These are phyloP conservation scores for Synanthedon formicaeformis DNA, from an alignment of 2,888 invertebrate genomes.

Conservation along the genomic window DNA sequence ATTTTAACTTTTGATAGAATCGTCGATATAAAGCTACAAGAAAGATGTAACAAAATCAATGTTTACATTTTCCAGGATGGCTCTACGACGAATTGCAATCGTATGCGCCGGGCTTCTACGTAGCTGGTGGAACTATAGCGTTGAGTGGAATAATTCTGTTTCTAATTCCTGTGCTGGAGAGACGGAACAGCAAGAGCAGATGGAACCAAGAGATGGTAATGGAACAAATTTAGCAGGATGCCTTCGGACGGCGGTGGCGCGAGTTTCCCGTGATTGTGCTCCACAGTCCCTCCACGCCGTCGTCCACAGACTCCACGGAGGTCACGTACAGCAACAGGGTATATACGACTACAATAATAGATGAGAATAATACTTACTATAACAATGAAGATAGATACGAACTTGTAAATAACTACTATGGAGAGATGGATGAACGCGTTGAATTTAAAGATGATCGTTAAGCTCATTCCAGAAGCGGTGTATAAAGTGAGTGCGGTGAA, in stretches of 20 bases:
- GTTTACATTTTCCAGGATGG: conserved; percentile 73
- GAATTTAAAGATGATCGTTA: conserved; percentile 29
- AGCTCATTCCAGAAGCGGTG: conserved; percentile 57
- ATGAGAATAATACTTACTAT: conserved; percentile 36
- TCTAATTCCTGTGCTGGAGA: conserved; percentile 80
- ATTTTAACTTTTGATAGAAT: background rate
- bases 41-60: background rate
- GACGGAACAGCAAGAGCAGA: conserved; percentile 25
- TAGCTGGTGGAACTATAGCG: conserved; percentile 88
- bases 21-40: background rate
- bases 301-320: conserved; percentile 35
- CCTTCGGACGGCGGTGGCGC: conserved; percentile 9
- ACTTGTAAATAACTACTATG: conserved; percentile 35
- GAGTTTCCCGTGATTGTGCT: conserved; percentile 50
- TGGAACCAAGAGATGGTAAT: conserved; percentile 38
- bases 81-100: conserved; percentile 81
- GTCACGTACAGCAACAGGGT: conserved; percentile 59
- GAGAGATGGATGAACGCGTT: conserved; percentile 34
- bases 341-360: conserved; percentile 51
- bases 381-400: conserved; percentile 28
- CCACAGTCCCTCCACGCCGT: conserved; percentile 56
- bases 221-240: conserved; percentile 57
- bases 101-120: conserved; percentile 88
- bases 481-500: conserved; percentile 11
- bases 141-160: conserved; percentile 91